A percentile compares a stretch with the other conserved stretches of the same genome.
Evolutionary conservation across 2,888 invertebrate species (phyloP).

Genomic region (Eucriotettix oculatus): DNA sequence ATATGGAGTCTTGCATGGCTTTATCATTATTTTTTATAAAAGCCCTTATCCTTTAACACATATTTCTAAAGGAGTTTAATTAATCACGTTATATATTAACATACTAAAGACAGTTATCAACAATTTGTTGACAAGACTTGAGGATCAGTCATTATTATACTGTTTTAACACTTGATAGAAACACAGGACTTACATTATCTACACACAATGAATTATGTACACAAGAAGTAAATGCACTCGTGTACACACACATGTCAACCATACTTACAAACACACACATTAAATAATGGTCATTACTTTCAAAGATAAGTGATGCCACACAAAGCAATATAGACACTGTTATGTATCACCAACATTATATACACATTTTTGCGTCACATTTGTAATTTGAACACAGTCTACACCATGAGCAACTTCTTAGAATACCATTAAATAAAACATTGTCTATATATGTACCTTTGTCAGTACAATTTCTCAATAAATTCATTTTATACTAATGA

Average conservation of each 20-base stretch:
- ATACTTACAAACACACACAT: too few relatives aligned
- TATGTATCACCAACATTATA: not conserved
- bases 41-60: not conserved
- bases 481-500: too few relatives aligned
- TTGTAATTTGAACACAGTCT: conserved; percentile 11
- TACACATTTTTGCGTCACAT: not conserved
- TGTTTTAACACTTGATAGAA: conserved; percentile 1
- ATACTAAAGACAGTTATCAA: not conserved
- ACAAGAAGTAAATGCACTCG: too few relatives aligned
- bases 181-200: not conserved
- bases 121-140: not conserved
- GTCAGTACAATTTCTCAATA: too few relatives aligned
- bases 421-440: conserved; percentile 3
- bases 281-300: not conserved
- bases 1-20: conserved; percentile 14
- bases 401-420: conserved; percentile 12
- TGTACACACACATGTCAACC: too few relatives aligned
- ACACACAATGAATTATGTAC: too few relatives aligned
- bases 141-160: conserved; percentile 4
- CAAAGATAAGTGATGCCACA: not conserved
- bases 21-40: conserved; percentile 15
- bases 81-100: not conserved
- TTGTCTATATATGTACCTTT: too few relatives aligned
- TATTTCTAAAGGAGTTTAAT: not conserved
- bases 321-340: not conserved